Percentiles rank a stretch among this genome's conserved stretches.
phyloP scores from a whole-genome alignment of 2,888 invertebrate genomes.

The Buathra laborator region DNA sequence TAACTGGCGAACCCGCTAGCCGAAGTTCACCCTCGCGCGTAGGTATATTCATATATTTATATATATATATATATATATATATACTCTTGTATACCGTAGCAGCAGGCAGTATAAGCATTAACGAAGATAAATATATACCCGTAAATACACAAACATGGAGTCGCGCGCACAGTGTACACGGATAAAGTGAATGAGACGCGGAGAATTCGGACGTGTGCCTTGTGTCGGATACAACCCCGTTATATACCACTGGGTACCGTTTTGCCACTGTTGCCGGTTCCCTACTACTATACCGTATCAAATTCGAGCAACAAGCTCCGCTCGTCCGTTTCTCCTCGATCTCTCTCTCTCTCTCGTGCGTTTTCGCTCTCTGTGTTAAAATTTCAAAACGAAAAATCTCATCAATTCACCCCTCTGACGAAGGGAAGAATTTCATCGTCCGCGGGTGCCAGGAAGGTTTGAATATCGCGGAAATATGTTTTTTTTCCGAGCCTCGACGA shows the following conservation, averaged over 20 bases:
- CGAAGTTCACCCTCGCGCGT: slow-evolving; percentile 41
- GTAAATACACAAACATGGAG: slow-evolving; percentile 52
- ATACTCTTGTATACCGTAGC: slow-evolving; percentile 52
- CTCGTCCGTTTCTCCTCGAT: not conserved
- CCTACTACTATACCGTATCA: slow-evolving; percentile 3
- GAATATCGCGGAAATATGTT: slow-evolving; percentile 44
- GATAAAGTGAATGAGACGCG: slow-evolving; percentile 40
- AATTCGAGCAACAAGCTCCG: slow-evolving; percentile 31
- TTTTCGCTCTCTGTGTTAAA: slow-evolving; percentile 15
- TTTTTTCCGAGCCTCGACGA: slow-evolving; percentile 24
- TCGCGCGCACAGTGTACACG: slow-evolving; percentile 29
- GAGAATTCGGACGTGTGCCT: slow-evolving; percentile 52
- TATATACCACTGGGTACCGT: not conserved
- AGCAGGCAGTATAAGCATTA: slow-evolving; percentile 61
- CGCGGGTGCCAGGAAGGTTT: not conserved
- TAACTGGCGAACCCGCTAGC: slow-evolving; percentile 57
- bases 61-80: slow-evolving; percentile 48
- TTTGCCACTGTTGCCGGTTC: not conserved
- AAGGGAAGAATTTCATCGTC: slow-evolving; percentile 30
- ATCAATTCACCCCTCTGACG: slow-evolving; percentile 50
- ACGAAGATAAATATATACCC: slow-evolving; percentile 44
- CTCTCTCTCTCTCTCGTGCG: too few relatives aligned
- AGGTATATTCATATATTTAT: slow-evolving; percentile 53
- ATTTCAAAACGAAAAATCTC: slow-evolving; percentile 57
- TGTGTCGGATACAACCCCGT: not conserved